A percentile compares a stretch with the other conserved stretches of the same genome.
phyloP scores from a whole-genome alignment of 1,140 invertebrate species.

The Chlorops oryzae region DNA sequence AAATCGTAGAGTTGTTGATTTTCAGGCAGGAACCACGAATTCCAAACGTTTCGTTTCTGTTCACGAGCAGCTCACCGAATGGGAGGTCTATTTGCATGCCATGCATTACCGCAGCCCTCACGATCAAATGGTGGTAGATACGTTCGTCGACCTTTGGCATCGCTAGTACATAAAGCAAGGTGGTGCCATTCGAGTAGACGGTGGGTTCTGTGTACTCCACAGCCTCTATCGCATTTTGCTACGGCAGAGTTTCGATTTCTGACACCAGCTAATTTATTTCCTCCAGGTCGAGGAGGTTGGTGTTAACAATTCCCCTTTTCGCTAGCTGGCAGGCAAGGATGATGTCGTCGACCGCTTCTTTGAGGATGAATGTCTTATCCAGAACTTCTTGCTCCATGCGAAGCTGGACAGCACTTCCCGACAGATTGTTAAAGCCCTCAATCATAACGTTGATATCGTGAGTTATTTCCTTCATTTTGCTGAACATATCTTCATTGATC shows the following conservation, averaged over 20 bases:
- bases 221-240: neutral
- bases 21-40: neutral
- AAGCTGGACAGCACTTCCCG: too few species aligned
- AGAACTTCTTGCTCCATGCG: too few species aligned
- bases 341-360: too few species aligned
- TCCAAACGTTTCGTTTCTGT: neutral
- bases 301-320: constrained; percentile 2
- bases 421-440: too few species aligned
- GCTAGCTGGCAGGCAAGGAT: too few species aligned
- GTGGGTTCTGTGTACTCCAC: neutral
- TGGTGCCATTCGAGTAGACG: neutral
- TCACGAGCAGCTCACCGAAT: neutral
- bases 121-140: neutral
- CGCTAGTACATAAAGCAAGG: neutral
- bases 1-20: neutral
- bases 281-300: neutral
- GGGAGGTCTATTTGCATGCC: too few species aligned
- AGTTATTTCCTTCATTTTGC: too few species aligned
- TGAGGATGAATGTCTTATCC: too few species aligned
- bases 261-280: neutral
- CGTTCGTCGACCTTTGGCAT: neutral
- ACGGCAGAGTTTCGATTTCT: neutral
- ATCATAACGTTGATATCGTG: too few species aligned
- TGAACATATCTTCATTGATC: too few species aligned
- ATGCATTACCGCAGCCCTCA: neutral